phyloP scores from a whole-genome alignment of 2,888 invertebrate genomes.

The Empis stercorea region DNA sequence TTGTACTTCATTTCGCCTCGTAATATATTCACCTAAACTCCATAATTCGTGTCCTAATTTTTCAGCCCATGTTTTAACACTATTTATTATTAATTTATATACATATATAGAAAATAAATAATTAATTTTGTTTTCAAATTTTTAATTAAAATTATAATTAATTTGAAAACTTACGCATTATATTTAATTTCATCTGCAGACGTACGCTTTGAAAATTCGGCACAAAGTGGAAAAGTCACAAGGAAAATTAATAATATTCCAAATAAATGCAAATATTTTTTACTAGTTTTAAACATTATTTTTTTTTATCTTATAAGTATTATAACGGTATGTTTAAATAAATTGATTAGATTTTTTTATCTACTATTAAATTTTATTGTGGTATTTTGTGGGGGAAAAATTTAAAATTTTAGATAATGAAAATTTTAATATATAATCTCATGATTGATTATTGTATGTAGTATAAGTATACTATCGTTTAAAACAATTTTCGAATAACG shows the following conservation, averaged over 20 bases:
- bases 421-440: too few species aligned
- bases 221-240: slow-evolving; percentile 27
- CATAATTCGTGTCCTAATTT: slow-evolving; percentile 68
- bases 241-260: slow-evolving; percentile 22
- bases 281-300: too few species aligned
- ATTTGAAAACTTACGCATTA: slow-evolving; percentile 27
- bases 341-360: too few species aligned
- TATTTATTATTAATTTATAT: slow-evolving; percentile 26
- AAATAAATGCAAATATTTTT: too few species aligned
- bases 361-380: too few species aligned
- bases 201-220: slow-evolving; percentile 18
- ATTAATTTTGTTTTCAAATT: neutral
- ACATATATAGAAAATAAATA: neutral
- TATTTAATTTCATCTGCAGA: slow-evolving; percentile 34
- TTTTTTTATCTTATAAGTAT: too few species aligned
- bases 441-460: too few species aligned
- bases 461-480: too few species aligned
- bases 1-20: slow-evolving; percentile 63
- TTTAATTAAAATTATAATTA: neutral
- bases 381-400: too few species aligned
- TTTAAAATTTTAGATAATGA: too few species aligned
- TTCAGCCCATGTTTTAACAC: slow-evolving; percentile 70
- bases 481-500: too few species aligned
- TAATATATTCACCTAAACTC: slow-evolving; percentile 68
- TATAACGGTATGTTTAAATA: too few species aligned